These are phyloP conservation scores for Hyla sarda DNA, from an alignment of 2,113 vertebrate genomes.

Conservation along the genomic window DNA sequence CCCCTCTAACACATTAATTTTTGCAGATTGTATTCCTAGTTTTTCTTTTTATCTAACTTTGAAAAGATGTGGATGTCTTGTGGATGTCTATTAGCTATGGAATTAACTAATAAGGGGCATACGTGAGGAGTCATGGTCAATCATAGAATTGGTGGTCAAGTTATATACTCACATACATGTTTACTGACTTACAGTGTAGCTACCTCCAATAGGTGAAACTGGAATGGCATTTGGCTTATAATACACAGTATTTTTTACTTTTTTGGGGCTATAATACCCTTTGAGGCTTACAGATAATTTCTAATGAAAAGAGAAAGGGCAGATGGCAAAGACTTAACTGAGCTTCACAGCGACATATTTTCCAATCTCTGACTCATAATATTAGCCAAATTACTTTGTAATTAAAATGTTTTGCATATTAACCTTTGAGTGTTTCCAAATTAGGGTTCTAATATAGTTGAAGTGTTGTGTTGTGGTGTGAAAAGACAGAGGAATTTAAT, in stretches of 20 bases:
- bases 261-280: neutral
- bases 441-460: neutral
- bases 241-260: neutral
- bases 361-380: neutral
- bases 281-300: neutral
- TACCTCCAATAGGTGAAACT: too few relatives aligned
- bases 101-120: too few relatives aligned
- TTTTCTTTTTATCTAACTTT: neutral
- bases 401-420: slow-evolving; percentile 19
- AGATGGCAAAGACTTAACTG: neutral
- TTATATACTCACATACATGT: too few relatives aligned
- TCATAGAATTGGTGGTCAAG: too few relatives aligned
- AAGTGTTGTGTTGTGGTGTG: neutral
- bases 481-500: neutral
- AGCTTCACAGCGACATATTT: too few relatives aligned
- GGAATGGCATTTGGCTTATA: too few relatives aligned
- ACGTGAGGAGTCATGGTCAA: too few relatives aligned
- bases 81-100: too few relatives aligned
- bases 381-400: neutral
- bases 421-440: slow-evolving; percentile 31
- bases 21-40: neutral
- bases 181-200: too few relatives aligned
- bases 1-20: neutral
- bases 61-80: neutral
- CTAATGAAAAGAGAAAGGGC: neutral